phyloP scores from a whole-genome alignment of 2,797 vertebrate species.

The Mormyrops boulengeri region DNA sequence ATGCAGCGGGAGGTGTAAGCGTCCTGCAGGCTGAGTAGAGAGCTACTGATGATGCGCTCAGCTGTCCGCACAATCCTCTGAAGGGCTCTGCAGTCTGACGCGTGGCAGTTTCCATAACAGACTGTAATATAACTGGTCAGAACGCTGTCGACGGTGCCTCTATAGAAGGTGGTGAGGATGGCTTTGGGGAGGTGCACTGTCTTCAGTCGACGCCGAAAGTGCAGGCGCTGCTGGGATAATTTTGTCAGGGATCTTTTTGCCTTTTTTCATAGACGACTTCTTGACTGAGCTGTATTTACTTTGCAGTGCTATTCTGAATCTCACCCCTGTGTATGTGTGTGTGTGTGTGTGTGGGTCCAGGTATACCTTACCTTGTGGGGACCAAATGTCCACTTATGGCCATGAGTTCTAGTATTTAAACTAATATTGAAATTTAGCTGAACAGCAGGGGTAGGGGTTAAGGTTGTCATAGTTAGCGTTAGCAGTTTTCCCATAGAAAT shows the following conservation, averaged over 20 bases:
- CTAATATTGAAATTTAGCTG: no score
- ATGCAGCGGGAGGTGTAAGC: not conserved
- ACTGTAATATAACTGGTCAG: not conserved
- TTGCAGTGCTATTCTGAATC: not conserved
- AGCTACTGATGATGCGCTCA: not conserved
- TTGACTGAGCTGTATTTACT: not conserved
- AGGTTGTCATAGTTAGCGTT: no score
- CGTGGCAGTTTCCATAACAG: not conserved
- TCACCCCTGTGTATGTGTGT: not conserved
- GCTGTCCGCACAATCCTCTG: not conserved
- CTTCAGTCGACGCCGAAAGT: not conserved
- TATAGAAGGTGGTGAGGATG: not conserved
- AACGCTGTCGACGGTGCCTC: not conserved
- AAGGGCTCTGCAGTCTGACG: not conserved
- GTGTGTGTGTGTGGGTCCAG: no score
- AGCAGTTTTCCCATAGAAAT: no score
- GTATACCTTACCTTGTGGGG: no score
- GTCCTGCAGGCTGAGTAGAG: not conserved
- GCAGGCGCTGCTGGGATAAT: not conserved
- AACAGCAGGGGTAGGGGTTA: no score
- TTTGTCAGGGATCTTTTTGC: no score
- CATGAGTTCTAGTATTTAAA: no score
- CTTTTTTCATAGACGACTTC: not conserved
- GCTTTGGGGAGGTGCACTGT: no score
- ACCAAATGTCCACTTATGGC: no score